Conservation (phyloP, 2,888 invertebrate genomes). For the Neoascia interrupta region DNA sequence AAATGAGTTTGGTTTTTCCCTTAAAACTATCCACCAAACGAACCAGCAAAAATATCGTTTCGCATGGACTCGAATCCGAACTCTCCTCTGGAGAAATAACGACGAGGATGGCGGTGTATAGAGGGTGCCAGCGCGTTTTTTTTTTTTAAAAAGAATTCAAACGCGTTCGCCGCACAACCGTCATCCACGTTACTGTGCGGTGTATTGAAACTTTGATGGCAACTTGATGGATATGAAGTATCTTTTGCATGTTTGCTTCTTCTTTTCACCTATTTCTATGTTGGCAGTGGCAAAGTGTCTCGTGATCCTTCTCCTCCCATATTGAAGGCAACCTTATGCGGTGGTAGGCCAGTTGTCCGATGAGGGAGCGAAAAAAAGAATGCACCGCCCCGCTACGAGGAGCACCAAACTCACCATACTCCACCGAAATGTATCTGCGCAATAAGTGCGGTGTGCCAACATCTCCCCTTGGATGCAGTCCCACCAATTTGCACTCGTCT, state of each 20-base stretch:
- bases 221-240: constrained; percentile 66
- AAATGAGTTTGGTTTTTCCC: constrained; percentile 43
- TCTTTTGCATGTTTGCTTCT: constrained; percentile 38
- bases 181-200: constrained; percentile 64
- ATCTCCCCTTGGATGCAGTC: constrained; percentile 4
- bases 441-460: constrained; percentile 30
- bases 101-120: constrained; percentile 4
- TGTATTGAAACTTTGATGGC: constrained; percentile 65
- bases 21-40: not conserved
- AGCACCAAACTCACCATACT: constrained; percentile 60
- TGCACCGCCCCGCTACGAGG: constrained; percentile 66
- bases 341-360: constrained; percentile 67
- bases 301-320: constrained; percentile 70
- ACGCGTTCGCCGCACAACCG: constrained; percentile 61
- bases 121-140: no score
- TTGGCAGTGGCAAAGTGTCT: constrained; percentile 54
- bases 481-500: not conserved
- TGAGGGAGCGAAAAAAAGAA: constrained; percentile 8
- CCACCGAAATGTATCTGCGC: constrained; percentile 59
- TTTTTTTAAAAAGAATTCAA: no score
- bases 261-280: constrained; percentile 14
- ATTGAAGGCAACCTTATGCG: constrained; percentile 63
- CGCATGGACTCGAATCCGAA: no score
- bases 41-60: not conserved
- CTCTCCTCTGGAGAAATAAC: constrained; percentile 18